Percentiles rank a stretch among this genome's conserved stretches.
phyloP scores from a whole-genome alignment of 2,797 vertebrate genomes.

The Pelobates cultripes region DNA sequence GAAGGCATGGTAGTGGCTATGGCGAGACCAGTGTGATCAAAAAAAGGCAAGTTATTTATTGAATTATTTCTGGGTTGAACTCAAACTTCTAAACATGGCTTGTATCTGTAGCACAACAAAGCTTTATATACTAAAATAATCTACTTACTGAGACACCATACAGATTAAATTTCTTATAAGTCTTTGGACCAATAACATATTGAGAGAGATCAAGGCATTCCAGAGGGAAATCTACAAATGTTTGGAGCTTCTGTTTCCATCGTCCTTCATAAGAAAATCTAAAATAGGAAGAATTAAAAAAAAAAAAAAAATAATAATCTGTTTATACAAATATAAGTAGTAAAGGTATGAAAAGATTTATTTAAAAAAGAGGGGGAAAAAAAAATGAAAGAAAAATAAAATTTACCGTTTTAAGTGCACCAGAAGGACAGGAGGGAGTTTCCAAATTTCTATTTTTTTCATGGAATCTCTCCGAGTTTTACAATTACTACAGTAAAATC shows the following conservation, averaged over 20 bases:
- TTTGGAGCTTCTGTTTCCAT: constrained; percentile 98
- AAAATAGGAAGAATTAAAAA: constrained; percentile 7
- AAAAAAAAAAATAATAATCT: no score
- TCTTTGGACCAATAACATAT: constrained; percentile 94
- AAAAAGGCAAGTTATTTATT: no score
- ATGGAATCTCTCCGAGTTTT: constrained; percentile 91
- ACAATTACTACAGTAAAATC: constrained; percentile 95
- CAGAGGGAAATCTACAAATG: constrained; percentile 91
- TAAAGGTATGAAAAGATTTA: no score
- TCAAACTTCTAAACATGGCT: no score
- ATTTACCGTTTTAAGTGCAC: constrained; percentile 94
- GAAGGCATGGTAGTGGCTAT: no score
- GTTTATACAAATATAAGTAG: no score
- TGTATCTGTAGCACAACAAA: neutral
- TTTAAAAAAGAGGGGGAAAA: neutral
- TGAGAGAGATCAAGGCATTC: constrained; percentile 90
- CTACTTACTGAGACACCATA: constrained; percentile 94
- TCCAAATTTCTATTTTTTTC: constrained; percentile 99
- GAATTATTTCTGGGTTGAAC: no score
- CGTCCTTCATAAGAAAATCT: constrained; percentile 96
- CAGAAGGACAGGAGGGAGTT: constrained; percentile 91
- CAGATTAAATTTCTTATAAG: constrained; percentile 88
- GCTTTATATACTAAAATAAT: neutral
- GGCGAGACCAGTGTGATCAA: no score
- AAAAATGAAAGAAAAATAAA: constrained; percentile 19